A percentile compares a stretch with the other conserved stretches of the same genome.
Conservation (phyloP, 2,888 invertebrate species). For the Cheilosia soror region DNA sequence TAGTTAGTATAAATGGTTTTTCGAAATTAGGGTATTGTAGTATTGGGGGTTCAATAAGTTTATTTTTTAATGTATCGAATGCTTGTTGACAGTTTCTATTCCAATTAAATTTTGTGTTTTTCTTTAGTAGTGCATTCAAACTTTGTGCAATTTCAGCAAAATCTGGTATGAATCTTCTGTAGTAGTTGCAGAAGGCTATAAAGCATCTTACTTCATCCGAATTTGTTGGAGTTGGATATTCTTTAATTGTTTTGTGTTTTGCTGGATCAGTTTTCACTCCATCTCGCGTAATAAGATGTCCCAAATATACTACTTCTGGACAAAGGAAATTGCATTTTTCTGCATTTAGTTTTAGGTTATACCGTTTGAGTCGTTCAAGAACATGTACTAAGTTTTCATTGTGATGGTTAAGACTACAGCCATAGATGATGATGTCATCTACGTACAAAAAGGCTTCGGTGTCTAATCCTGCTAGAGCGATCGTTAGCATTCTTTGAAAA, state of each 20-base stretch:
- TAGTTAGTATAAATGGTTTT: slow-evolving; percentile 76
- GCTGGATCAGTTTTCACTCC: slow-evolving; percentile 73
- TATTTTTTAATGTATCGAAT: slow-evolving; percentile 48
- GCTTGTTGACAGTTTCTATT: slow-evolving; percentile 27
- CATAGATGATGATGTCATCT: slow-evolving; percentile 74
- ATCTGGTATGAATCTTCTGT: slow-evolving; percentile 74
- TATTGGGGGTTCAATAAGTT: slow-evolving; percentile 40
- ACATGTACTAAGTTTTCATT: slow-evolving; percentile 56
- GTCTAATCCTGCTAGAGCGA: slow-evolving; percentile 58
- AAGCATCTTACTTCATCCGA: slow-evolving; percentile 70
- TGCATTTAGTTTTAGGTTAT: slow-evolving; percentile 64
- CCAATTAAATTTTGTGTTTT: slow-evolving; percentile 40
- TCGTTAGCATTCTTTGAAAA: slow-evolving; percentile 71
- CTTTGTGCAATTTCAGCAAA: slow-evolving; percentile 75
- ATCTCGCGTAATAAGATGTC: slow-evolving; percentile 67
- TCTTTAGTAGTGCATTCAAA: slow-evolving; percentile 69
- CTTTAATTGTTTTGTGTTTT: slow-evolving; percentile 71
- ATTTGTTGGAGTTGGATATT: slow-evolving; percentile 75
- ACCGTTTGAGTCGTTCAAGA: slow-evolving; percentile 44
- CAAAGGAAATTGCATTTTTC: slow-evolving; percentile 59
- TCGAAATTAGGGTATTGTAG: slow-evolving; percentile 47
- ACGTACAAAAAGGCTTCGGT: slow-evolving; percentile 71
- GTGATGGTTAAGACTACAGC: slow-evolving; percentile 58
- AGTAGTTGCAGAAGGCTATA: slow-evolving; percentile 39
- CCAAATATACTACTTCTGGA: slow-evolving; percentile 72